A percentile compares a stretch with the other conserved stretches of the same genome.
phyloP scores from a whole-genome alignment of 2,113 vertebrate species.

The Campylorhamphus procurvoides region DNA sequence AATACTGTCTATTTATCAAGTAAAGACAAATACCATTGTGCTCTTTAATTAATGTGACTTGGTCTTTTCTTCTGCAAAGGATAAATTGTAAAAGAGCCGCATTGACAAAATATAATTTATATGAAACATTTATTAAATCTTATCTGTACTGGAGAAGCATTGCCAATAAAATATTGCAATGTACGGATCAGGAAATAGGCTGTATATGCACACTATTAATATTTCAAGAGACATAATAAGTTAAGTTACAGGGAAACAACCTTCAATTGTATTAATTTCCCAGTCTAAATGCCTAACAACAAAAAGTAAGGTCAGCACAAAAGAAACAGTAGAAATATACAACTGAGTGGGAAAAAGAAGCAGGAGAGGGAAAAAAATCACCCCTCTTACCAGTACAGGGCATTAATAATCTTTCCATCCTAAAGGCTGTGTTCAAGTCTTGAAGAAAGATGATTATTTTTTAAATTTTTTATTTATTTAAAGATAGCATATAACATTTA shows the following conservation, averaged over 20 bases:
- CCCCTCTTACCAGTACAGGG: not conserved
- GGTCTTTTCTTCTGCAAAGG: not conserved
- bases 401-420: not conserved
- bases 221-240: not conserved
- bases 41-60: not conserved
- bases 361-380: not conserved
- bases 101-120: not conserved
- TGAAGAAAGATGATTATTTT: rapidly evolving
- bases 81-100: not conserved
- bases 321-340: not conserved
- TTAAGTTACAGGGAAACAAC: not conserved
- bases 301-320: not conserved
- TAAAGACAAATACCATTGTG: not conserved
- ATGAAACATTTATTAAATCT: not conserved
- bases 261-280: not conserved
- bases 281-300: not conserved
- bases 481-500: not conserved
- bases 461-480: not conserved
- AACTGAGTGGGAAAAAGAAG: not conserved
- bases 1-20: not conserved
- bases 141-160: not conserved
- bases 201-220: not conserved
- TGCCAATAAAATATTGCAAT: not conserved
- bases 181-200: not conserved
- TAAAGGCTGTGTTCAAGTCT: not conserved